Conservation (phyloP, 2,888 invertebrate species). For the Stictocephala bisonia region DNA sequence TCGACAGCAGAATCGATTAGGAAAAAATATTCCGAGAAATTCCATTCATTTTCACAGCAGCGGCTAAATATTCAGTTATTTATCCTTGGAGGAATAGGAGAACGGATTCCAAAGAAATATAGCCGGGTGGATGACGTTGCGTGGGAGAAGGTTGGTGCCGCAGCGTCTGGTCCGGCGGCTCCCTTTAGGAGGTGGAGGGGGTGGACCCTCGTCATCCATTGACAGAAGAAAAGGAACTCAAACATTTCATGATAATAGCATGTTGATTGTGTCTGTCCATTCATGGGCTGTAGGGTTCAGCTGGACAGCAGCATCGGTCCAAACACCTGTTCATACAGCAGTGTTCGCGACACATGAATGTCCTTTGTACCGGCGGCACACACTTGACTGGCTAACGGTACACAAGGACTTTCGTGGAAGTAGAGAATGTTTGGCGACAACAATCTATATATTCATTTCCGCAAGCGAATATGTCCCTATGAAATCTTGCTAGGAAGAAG, state of each 20-base stretch:
- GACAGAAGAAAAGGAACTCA: slow-evolving; percentile 42
- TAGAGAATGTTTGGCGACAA: no score
- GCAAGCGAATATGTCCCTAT: no score
- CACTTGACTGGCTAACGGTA: no score
- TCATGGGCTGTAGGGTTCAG: no score
- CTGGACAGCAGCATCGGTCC: no score
- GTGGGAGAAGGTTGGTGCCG: slow-evolving; percentile 27
- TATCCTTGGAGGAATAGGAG: slow-evolving; percentile 34
- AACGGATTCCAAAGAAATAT: slow-evolving; percentile 15
- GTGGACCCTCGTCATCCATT: slow-evolving; percentile 38
- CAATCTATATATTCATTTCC: no score
- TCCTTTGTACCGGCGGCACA: no score
- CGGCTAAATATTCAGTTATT: slow-evolving; percentile 38
- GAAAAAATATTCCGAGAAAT: slow-evolving; percentile 6
- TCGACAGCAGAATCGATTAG: not conserved
- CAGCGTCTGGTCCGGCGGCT: slow-evolving; percentile 31
- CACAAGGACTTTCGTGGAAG: no score
- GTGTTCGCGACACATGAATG: no score
- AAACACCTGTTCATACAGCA: no score
- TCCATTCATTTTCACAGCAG: slow-evolving; percentile 10
- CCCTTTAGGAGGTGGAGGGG: not conserved
- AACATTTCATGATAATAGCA: slow-evolving; percentile 39
- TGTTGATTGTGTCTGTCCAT: slow-evolving; percentile 41
- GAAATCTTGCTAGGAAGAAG: no score
- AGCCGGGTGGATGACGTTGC: slow-evolving; percentile 19